Conservation (phyloP, 2,888 invertebrate species). For the Trachelus tabidus region DNA sequence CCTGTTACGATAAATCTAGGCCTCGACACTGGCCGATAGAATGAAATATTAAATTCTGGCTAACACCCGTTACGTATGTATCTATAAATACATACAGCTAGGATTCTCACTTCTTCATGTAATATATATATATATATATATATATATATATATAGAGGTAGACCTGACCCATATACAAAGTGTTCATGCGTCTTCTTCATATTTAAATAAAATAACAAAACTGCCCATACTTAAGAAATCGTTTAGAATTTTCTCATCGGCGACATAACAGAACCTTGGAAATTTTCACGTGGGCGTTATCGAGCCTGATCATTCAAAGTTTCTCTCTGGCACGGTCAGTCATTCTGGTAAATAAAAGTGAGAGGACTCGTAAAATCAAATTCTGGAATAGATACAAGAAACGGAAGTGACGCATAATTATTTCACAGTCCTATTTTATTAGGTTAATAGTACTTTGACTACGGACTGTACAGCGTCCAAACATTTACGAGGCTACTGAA, state of each 20-base stretch:
- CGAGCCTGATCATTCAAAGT: conserved; percentile 57
- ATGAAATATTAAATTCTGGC: conserved; percentile 36
- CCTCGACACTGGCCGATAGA: conserved; percentile 24
- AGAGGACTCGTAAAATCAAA: conserved; percentile 52
- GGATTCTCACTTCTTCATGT: neutral
- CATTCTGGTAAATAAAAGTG: conserved; percentile 43
- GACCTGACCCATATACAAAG: neutral
- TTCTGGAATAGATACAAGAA: conserved; percentile 1
- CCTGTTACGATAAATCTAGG: conserved; percentile 41
- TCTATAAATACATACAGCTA: neutral
- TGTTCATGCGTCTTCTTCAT: neutral
- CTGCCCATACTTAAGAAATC: neutral
- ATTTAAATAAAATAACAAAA: neutral
- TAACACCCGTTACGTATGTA: conserved; percentile 16
- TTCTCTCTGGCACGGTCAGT: conserved; percentile 30
- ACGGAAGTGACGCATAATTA: neutral
- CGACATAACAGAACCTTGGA: conserved; percentile 34
- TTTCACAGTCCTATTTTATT: neutral
- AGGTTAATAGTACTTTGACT: neutral
- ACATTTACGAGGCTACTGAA: neutral
- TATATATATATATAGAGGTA: neutral
- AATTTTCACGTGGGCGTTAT: conserved; percentile 46
- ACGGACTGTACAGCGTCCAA: neutral
- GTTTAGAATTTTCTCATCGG: conserved; percentile 32
- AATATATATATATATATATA: neutral